These are phyloP conservation scores for Micromys minutus DNA, from an alignment of 2,113 vertebrate species.

Conservation along the genomic window DNA sequence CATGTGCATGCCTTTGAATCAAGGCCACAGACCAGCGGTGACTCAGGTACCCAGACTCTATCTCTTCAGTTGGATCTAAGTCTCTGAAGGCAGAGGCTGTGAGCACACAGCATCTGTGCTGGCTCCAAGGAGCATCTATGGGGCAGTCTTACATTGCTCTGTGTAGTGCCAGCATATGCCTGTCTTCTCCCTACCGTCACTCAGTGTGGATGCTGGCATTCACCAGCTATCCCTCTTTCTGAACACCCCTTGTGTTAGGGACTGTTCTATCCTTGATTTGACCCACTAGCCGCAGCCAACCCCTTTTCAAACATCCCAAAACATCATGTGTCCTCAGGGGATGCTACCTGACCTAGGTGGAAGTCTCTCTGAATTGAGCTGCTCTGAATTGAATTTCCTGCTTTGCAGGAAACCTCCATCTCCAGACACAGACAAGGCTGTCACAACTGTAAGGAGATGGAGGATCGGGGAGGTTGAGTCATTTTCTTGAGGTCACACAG, in stretches of 20 bases:
- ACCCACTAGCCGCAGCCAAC: not conserved
- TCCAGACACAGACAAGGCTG: accelerated
- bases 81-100: not conserved
- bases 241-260: not conserved
- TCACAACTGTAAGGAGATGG: not conserved
- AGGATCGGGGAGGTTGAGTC: not conserved
- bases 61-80: not conserved
- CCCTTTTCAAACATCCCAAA: not conserved
- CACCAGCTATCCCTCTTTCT: not conserved
- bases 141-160: not conserved
- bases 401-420: not conserved
- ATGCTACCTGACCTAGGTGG: not conserved
- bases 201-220: accelerated
- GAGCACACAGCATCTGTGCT: accelerated
- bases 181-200: not conserved
- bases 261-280: not conserved
- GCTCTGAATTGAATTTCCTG: too few relatives aligned
- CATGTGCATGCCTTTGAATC: accelerated
- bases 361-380: not conserved
- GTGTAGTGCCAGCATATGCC: not conserved
- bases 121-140: not conserved
- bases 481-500: conserved; percentile 10
- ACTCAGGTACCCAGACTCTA: not conserved
- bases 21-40: not conserved
- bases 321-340: not conserved